phyloP scores from a whole-genome alignment of 2,797 vertebrate species.

The Pogonophryne albipinna region DNA sequence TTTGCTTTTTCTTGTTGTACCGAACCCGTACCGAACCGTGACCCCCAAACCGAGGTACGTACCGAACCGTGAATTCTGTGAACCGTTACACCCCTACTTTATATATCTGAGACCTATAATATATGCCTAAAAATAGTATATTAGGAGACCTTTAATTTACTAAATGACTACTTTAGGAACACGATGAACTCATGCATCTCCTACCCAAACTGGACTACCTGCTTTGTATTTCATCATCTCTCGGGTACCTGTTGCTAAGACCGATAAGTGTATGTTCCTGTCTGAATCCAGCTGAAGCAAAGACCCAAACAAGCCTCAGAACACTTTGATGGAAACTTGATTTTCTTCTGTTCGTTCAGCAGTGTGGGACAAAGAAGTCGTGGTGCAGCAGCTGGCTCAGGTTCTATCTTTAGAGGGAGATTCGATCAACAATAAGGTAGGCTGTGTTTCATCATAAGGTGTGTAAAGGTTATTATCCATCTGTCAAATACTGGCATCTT shows the following conservation, averaged over 20 bases:
- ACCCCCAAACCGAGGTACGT: no score
- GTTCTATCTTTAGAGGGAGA: slow-evolving; percentile 87
- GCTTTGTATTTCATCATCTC: background rate
- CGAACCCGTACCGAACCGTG: no score
- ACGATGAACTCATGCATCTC: background rate
- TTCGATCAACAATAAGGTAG: slow-evolving; percentile 83
- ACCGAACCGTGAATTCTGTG: no score
- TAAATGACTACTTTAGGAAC: background rate
- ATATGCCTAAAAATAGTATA: no score
- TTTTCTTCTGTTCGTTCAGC: slow-evolving; percentile 11
- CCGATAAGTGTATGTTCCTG: background rate
- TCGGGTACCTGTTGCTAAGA: no score
- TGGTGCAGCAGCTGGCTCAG: slow-evolving; percentile 83
- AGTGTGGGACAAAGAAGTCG: slow-evolving; percentile 80
- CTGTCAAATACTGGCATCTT: background rate
- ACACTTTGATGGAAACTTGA: background rate
- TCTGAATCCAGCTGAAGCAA: background rate
- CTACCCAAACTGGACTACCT: background rate
- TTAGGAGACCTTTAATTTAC: no score
- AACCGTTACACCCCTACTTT: no score
- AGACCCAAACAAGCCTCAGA: background rate
- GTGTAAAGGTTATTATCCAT: background rate
- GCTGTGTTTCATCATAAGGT: background rate
- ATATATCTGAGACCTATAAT: no score
- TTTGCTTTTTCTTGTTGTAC: no score